Conservation (phyloP, 2,113 vertebrate genomes). For the Isurus oxyrinchus region DNA sequence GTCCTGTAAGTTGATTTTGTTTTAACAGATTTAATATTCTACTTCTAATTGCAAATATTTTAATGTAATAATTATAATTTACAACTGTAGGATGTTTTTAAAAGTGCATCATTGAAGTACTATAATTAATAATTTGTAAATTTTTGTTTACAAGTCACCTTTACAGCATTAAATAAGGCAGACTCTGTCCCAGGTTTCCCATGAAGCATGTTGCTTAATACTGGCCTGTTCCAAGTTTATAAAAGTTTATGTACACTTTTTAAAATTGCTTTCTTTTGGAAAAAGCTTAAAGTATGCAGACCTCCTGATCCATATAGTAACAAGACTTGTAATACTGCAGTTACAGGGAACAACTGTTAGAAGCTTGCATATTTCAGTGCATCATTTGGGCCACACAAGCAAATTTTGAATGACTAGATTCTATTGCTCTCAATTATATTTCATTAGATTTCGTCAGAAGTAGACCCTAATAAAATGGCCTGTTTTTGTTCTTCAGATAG, state of each 20-base stretch:
- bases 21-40: not conserved
- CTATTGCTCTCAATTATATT: not conserved
- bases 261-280: not conserved
- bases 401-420: not conserved
- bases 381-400: not conserved
- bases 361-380: not conserved
- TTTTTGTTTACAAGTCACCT: not conserved
- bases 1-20: slow-evolving; percentile 70
- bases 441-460: not conserved
- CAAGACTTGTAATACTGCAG: not conserved
- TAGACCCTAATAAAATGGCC: not conserved
- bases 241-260: too few relatives aligned
- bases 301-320: not conserved
- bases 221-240: not conserved
- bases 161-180: not conserved
- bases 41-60: not conserved
- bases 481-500: not conserved
- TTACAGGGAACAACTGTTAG: not conserved
- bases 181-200: not conserved
- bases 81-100: not conserved
- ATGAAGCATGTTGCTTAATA: not conserved
- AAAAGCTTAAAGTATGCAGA: not conserved
- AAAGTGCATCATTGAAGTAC: not conserved
- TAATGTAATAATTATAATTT: not conserved
- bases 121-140: not conserved